phyloP scores from a whole-genome alignment of 2,888 invertebrate genomes.

The Pedicia rivosa region DNA sequence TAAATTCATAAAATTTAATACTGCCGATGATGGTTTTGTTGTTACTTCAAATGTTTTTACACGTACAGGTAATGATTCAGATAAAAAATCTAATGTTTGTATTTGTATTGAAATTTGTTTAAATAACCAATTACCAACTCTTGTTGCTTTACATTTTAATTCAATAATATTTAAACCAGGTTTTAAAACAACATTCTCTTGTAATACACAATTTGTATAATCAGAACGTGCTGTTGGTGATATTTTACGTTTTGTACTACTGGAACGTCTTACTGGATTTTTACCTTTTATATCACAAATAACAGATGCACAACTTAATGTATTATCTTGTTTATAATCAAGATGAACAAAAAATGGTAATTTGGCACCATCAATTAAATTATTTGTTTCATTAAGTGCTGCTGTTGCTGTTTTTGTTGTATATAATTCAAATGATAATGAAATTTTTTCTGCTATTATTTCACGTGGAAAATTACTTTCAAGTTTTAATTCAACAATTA shows the following conservation, averaged over 20 bases:
- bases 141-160: constrained; percentile 41
- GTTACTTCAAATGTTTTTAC: constrained; percentile 28
- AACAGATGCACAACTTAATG: constrained; percentile 56
- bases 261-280: constrained; percentile 43
- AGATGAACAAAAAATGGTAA: constrained; percentile 47
- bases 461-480: constrained; percentile 47
- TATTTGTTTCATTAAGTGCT: constrained; percentile 29
- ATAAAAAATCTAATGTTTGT: constrained; percentile 55
- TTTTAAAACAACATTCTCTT: constrained; percentile 35
- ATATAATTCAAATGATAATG: constrained; percentile 45
- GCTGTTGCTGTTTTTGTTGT: constrained; percentile 26
- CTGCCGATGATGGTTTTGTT: constrained; percentile 34
- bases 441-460: constrained; percentile 43
- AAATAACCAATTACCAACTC: constrained; percentile 52
- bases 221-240: constrained; percentile 48
- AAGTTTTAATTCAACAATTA: constrained; percentile 37
- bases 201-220: constrained; percentile 41
- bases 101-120: constrained; percentile 40
- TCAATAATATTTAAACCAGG: constrained; percentile 50
- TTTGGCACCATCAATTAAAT: constrained; percentile 4
- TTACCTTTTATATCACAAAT: constrained; percentile 50
- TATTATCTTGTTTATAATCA: constrained; percentile 69
- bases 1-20: constrained; percentile 47
- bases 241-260: constrained; percentile 54
- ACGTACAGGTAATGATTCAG: constrained; percentile 35